phyloP scores from a whole-genome alignment of 2,797 vertebrate genomes.

The Austrolebias charrua region DNA sequence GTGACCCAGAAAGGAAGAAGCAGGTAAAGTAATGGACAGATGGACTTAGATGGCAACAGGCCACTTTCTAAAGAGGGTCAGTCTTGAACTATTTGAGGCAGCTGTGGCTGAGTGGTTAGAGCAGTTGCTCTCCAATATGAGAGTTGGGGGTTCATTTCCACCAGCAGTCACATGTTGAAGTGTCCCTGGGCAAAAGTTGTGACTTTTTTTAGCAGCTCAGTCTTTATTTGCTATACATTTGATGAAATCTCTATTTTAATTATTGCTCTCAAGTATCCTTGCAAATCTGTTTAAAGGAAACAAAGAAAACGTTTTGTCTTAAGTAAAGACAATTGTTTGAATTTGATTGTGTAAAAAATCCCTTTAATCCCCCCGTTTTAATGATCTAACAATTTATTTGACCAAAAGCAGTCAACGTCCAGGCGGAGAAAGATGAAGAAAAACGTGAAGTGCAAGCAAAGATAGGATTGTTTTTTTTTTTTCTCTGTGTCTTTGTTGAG shows the following conservation, averaged over 20 bases:
- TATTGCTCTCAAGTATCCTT: slow-evolving; percentile 11
- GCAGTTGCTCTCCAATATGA: no score
- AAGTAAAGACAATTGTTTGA: slow-evolving; percentile 42
- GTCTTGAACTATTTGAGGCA: no score
- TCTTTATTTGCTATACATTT: no score
- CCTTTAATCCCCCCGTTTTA: slow-evolving; percentile 23
- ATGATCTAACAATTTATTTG: slow-evolving; percentile 44
- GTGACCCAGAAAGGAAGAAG: no score
- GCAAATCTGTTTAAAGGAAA: background rate
- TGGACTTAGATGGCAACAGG: no score
- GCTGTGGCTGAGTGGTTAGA: no score
- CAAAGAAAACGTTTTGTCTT: slow-evolving; percentile 34
- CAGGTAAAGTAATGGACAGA: no score
- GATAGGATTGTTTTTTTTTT: slow-evolving; percentile 12
- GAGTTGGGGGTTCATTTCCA: no score
- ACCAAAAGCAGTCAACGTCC: slow-evolving; percentile 11
- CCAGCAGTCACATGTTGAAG: no score
- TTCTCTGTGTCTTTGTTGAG: slow-evolving; percentile 10
- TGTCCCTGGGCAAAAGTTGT: no score
- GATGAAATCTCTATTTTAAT: background rate
- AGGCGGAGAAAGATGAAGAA: slow-evolving; percentile 38
- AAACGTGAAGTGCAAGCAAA: slow-evolving; percentile 38
- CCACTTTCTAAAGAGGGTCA: no score
- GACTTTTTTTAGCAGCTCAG: no score
- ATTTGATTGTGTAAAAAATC: slow-evolving; percentile 10